A percentile compares a stretch with the other conserved stretches of the same genome.
Conservation (phyloP, 2,113 vertebrate species). For the Perca flavescens region DNA sequence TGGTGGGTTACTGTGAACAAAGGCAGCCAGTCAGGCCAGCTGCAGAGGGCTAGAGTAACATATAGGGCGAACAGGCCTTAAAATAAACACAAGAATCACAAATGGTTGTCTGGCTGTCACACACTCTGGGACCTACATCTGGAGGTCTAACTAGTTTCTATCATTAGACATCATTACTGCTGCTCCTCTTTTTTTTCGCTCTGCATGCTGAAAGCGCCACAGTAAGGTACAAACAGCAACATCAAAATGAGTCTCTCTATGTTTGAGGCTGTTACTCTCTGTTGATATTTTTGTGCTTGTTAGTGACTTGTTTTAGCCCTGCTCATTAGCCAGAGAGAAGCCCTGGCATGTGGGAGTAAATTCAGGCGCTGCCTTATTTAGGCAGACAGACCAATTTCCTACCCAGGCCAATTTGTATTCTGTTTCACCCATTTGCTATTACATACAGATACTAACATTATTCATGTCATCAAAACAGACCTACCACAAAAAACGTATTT, state of each 20-base stretch:
- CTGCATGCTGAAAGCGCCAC: conserved; percentile 16
- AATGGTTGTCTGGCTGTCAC: conserved; percentile 43
- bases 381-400: background rate
- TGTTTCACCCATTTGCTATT: conserved; percentile 11
- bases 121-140: conserved; percentile 60
- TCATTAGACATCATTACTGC: conserved; percentile 60
- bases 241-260: conserved; percentile 24
- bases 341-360: conserved; percentile 12
- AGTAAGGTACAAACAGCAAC: conserved; percentile 31
- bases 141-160: conserved; percentile 52
- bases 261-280: conserved; percentile 21
- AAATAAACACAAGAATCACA: conserved; percentile 62
- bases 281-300: conserved; percentile 43
- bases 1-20: conserved; percentile 51
- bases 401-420: conserved; percentile 23
- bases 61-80: conserved; percentile 45
- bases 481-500: background rate
- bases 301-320: conserved; percentile 36
- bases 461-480: conserved; percentile 6
- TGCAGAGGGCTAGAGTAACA: conserved; percentile 58
- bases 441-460: background rate
- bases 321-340: conserved; percentile 37
- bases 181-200: conserved; percentile 27
- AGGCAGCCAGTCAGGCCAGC: conserved; percentile 66
- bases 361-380: background rate